These are phyloP conservation scores for Porites divaricata DNA, from an alignment of 92 coral and sea anemone genomes.

Conservation along the genomic window DNA sequence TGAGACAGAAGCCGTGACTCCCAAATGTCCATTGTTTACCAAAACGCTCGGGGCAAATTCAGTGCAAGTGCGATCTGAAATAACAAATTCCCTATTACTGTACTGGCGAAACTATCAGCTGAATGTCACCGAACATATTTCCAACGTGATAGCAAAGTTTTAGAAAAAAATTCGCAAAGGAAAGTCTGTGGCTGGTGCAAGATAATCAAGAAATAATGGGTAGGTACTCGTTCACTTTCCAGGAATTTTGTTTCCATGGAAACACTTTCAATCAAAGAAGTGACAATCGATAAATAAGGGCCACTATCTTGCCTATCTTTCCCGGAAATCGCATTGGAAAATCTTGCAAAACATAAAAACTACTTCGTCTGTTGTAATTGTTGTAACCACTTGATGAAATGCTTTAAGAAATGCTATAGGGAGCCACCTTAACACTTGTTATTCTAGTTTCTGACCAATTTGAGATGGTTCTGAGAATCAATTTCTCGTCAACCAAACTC, in stretches of 20 bases:
- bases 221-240: too few species aligned
- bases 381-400: constrained; percentile 5
- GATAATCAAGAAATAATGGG: background rate
- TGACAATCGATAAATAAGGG: background rate
- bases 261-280: too few species aligned
- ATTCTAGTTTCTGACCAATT: too few species aligned
- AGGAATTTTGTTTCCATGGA: too few species aligned
- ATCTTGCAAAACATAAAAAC: constrained; percentile 13
- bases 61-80: constrained; percentile 1
- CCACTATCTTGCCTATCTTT: constrained; percentile 7
- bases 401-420: constrained; percentile 1
- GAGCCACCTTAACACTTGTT: background rate
- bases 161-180: background rate
- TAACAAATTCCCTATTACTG: constrained; percentile 1
- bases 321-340: constrained; percentile 1
- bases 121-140: constrained; percentile 14
- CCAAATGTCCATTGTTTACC: background rate
- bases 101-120: constrained; percentile 8
- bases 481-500: too few species aligned
- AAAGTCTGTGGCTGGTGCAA: background rate
- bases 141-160: constrained; percentile 8
- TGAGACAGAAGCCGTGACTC: too few species aligned
- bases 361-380: constrained; percentile 2
- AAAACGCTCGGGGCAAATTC: background rate
- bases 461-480: too few species aligned